These are phyloP conservation scores for Pogonus chalceus DNA, from an alignment of 1,140 invertebrate genomes.

Conservation along the genomic window DNA sequence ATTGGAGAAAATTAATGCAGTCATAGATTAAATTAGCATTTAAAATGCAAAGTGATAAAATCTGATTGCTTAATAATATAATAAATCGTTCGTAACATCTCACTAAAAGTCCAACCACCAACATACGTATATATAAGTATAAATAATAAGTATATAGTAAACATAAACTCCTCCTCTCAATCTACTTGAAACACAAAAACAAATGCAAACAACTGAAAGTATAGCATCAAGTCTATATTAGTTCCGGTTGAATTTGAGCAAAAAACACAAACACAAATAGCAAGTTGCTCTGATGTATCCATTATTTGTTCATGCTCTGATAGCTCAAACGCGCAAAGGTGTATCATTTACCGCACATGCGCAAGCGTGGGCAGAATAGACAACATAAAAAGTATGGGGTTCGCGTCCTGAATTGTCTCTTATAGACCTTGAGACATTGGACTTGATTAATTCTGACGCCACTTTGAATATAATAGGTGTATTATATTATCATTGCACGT, in stretches of 20 bases:
- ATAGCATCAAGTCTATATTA: neutral
- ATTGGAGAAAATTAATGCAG: too few relatives aligned
- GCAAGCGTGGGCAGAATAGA: neutral
- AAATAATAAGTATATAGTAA: too few relatives aligned
- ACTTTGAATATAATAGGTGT: neutral
- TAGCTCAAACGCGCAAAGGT: neutral
- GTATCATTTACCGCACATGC: neutral
- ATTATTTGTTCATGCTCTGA: neutral
- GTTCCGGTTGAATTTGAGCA: constrained; percentile 1
- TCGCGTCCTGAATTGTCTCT: neutral
- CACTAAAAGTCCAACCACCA: too few relatives aligned
- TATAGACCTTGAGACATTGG: neutral
- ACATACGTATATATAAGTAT: too few relatives aligned
- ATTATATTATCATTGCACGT: neutral
- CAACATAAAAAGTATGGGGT: neutral
- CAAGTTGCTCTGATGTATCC: neutral
- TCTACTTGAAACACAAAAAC: too few relatives aligned
- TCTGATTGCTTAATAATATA: too few relatives aligned
- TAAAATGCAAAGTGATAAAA: too few relatives aligned
- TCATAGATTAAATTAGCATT: too few relatives aligned
- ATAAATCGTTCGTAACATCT: too few relatives aligned
- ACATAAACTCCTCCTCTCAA: too few relatives aligned
- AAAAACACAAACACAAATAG: constrained; percentile 8
- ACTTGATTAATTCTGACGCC: constrained; percentile 5
- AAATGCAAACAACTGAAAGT: too few relatives aligned